phyloP scores from a whole-genome alignment of 2,888 invertebrate species.

The Ochropacha duplaris region DNA sequence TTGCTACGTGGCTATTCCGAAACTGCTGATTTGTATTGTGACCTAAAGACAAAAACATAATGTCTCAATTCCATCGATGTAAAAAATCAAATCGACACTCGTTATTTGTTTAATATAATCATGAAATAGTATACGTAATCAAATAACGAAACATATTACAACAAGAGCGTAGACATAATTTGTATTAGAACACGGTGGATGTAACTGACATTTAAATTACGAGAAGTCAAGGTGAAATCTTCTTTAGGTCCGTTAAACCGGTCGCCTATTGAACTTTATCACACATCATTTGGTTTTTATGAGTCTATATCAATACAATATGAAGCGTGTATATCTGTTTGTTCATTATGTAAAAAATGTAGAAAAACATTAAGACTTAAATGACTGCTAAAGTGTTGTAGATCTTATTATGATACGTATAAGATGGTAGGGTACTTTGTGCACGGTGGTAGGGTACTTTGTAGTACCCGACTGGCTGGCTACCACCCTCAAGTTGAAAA shows the following conservation, averaged over 20 bases:
- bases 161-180: background rate
- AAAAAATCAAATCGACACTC: too few species aligned
- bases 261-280: slow-evolving; percentile 37
- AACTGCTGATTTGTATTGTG: too few species aligned
- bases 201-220: slow-evolving; percentile 38
- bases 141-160: background rate
- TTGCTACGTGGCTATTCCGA: too few species aligned
- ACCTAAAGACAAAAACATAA: too few species aligned
- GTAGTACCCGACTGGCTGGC: too few species aligned
- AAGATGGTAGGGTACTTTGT: too few species aligned
- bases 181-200: slow-evolving; percentile 14
- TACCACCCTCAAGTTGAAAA: too few species aligned
- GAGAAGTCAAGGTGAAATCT: slow-evolving; percentile 58
- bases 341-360: background rate
- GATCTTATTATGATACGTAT: too few species aligned
- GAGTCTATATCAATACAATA: background rate
- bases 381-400: too few species aligned
- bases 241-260: slow-evolving; percentile 45
- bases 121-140: background rate
- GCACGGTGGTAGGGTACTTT: too few species aligned
- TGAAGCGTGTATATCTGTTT: background rate
- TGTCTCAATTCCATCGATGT: too few species aligned
- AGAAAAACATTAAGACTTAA: background rate
- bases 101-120: background rate
- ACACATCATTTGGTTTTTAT: slow-evolving; percentile 15